These are phyloP conservation scores for Fukomys damarensis DNA, from an alignment of 2,113 vertebrate genomes.

Conservation along the genomic window DNA sequence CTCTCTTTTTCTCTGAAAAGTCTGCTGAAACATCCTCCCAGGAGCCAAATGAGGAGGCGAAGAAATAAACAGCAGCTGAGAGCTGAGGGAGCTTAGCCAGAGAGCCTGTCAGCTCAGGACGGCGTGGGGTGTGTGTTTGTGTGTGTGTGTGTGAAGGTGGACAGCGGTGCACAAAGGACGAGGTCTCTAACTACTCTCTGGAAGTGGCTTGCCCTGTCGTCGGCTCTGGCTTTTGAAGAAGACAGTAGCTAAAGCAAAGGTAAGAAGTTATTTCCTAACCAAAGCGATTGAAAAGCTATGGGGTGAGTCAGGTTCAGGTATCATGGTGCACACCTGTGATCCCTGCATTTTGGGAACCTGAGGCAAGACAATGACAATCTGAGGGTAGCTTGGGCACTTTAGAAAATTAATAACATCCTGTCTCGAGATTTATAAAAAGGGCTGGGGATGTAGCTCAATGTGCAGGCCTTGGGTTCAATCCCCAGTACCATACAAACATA, in stretches of 20 bases:
- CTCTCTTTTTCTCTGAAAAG: conserved; percentile 84
- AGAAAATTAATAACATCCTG: neutral
- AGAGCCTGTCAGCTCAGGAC: conserved; percentile 74
- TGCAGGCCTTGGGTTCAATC: neutral
- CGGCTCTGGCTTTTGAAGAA: neutral
- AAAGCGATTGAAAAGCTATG: rapidly evolving
- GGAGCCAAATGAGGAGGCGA: conserved; percentile 87
- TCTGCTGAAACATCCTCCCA: conserved; percentile 87
- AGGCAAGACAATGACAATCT: neutral
- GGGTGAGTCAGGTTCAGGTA: neutral
- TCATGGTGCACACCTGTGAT: no score
- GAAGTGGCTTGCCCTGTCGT: neutral
- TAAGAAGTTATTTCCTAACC: rapidly evolving
- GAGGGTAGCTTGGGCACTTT: neutral
- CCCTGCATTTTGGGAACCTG: neutral
- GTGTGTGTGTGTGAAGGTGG: neutral
- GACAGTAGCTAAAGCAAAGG: neutral
- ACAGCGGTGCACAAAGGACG: neutral
- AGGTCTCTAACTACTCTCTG: neutral
- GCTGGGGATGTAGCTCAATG: neutral
- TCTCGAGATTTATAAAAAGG: neutral
- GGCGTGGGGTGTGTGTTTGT: neutral
- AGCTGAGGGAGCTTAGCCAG: conserved; percentile 83
- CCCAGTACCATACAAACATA: neutral
- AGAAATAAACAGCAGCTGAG: conserved; percentile 87